phyloP scores from a whole-genome alignment of 1,140 invertebrate species.

The Trinorchestia longiramus region DNA sequence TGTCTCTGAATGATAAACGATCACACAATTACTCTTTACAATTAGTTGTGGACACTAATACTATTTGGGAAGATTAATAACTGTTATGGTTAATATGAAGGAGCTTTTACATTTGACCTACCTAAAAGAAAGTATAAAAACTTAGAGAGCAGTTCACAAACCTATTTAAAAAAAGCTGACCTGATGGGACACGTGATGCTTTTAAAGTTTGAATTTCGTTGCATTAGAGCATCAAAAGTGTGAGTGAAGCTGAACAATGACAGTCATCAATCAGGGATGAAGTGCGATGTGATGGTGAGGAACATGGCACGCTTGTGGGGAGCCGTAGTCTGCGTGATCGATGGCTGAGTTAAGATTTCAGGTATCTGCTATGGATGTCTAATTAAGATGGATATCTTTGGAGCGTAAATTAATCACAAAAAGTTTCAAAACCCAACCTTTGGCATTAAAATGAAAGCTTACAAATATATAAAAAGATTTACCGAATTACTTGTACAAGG shows the following conservation, averaged over 20 bases:
- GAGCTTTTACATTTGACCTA: not conserved
- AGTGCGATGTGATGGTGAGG: not conserved
- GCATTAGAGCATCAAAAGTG: not conserved
- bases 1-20: not conserved
- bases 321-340: not conserved
- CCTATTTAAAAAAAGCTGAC: not conserved
- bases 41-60: not conserved
- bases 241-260: not conserved
- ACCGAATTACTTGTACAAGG: not conserved
- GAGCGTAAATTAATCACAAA: not conserved
- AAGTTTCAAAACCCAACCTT: not conserved
- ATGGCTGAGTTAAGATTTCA: not conserved
- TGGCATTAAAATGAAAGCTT: not conserved
- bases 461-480: not conserved
- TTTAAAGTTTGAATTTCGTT: not conserved
- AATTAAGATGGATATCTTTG: slow-evolving; percentile 27
- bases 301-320: not conserved
- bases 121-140: not conserved
- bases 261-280: not conserved
- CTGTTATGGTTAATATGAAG: not conserved
- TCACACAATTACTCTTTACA: not conserved
- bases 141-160: not conserved
- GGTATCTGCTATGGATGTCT: not conserved
- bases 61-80: too few species aligned
- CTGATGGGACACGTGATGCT: not conserved